These are phyloP conservation scores for Phthorimaea operculella DNA, from an alignment of 1,140 invertebrate genomes.

Conservation along the genomic window DNA sequence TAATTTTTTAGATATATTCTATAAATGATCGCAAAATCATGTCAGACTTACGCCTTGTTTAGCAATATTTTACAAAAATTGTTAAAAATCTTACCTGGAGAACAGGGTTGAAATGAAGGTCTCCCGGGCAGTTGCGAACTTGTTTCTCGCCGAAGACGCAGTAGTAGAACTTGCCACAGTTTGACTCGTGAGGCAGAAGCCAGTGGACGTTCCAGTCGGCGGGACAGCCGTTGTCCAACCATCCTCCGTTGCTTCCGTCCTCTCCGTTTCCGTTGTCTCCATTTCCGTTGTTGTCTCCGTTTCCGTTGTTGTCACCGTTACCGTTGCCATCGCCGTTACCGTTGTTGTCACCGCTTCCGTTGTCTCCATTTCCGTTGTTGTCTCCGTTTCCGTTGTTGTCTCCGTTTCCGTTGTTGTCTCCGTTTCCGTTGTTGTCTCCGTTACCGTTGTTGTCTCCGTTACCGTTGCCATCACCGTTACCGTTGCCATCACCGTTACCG, in stretches of 20 bases:
- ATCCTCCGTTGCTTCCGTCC: constrained; percentile 2
- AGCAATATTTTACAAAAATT: too few relatives aligned
- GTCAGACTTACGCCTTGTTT: too few relatives aligned
- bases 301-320: neutral
- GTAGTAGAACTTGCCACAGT: constrained; percentile 20
- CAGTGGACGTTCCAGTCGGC: constrained; percentile 13
- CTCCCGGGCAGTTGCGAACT: constrained; percentile 9
- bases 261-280: neutral
- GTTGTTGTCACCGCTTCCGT: neutral
- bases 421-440: too few relatives aligned
- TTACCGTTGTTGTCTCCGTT: too few relatives aligned
- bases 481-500: neutral
- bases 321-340: neutral
- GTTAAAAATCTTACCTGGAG: neutral
- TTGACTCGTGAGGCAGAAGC: constrained; percentile 11
- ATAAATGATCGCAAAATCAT: too few relatives aligned
- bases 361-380: neutral
- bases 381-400: neutral
- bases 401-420: neutral
- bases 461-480: neutral
- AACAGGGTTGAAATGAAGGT: constrained; percentile 10
- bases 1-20: too few relatives aligned
- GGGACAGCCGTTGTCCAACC: constrained; percentile 14
- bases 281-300: neutral
- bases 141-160: constrained; percentile 15